Evolutionary conservation across 2,888 invertebrate genomes (phyloP).

Genomic region (Amphipyra tragopoginis): DNA sequence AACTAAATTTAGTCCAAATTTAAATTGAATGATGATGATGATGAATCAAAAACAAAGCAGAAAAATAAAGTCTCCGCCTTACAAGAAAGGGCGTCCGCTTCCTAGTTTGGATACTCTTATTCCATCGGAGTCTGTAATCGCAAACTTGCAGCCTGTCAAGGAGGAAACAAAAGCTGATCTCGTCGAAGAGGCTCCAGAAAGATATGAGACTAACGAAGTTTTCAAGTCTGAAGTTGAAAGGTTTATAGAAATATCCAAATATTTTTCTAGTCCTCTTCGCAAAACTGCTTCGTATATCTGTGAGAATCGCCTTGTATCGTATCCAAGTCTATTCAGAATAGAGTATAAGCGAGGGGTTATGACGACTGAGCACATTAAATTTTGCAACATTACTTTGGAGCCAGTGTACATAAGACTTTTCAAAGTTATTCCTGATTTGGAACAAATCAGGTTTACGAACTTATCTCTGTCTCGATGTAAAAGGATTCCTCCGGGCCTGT

Average conservation of each 20-base stretch:
- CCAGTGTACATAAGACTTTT: slow-evolving; percentile 82
- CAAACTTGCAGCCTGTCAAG: slow-evolving; percentile 57
- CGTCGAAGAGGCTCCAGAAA: slow-evolving; percentile 61
- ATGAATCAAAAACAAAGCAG: slow-evolving; percentile 54
- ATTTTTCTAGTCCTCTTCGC: slow-evolving; percentile 80
- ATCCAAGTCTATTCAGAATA: slow-evolving; percentile 76
- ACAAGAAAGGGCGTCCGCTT: slow-evolving; percentile 28
- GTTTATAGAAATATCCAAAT: slow-evolving; percentile 84
- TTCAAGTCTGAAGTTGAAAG: slow-evolving; percentile 77
- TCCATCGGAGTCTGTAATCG: slow-evolving; percentile 34
- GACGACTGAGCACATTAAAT: slow-evolving; percentile 77
- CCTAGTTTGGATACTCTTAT: slow-evolving; percentile 20
- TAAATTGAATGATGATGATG: slow-evolving; percentile 12
- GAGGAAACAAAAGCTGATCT: slow-evolving; percentile 69
- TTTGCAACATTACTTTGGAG: slow-evolving; percentile 78
- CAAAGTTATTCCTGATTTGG: slow-evolving; percentile 79
- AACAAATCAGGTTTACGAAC: slow-evolving; percentile 81
- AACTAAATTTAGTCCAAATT: slow-evolving; percentile 7
- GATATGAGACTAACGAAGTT: slow-evolving; percentile 58
- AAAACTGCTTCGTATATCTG: slow-evolving; percentile 83
- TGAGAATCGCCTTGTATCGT: slow-evolving; percentile 77
- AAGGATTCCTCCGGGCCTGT: slow-evolving; percentile 82
- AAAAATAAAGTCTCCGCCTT: slow-evolving; percentile 38
- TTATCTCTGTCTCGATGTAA: slow-evolving; percentile 76
- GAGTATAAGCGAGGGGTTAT: slow-evolving; percentile 77